Evolutionary conservation across 2,888 invertebrate genomes (phyloP), one percentile per base, ranked within the genome.

Genomic region (Galeruca laticollis): DNA sequence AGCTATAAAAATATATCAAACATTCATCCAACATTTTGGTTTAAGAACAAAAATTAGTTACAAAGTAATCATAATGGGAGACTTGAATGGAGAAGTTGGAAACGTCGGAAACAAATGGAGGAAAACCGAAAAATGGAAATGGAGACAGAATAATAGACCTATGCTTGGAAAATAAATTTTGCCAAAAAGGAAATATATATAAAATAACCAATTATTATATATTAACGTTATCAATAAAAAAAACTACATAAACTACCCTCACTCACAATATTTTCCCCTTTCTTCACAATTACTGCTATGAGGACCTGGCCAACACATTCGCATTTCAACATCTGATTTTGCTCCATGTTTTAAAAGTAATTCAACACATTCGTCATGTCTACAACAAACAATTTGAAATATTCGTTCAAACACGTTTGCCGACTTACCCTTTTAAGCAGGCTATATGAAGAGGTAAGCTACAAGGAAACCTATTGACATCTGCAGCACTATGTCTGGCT

Each of bases 361-460:
- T 80, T 92, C 91, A 13, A 93, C 91, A 79, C 91, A 90, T 75
- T 91, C 90, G 78, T 90, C 90, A 80, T 91, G 89, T 61, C 88
- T 88, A 77, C 20, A 81, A 80, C 77, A 71, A 70, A 61, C 31
- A 43, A 11, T 6, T 10, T 43, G 15, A 6, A 43, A 62, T 43
- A 43, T 43, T 15, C 3, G 6, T 10, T 62, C 9, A 63, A 63
- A 54, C 26, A n/a, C 21, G n/a, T 21, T 18, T 15, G 40, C 52
- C 37, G 31, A 77, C 81, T 79, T 82, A 88, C 85, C 93, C 93
- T 79, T 91, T 90, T 40, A 90, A 85, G 73, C 92, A 92, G 18
- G 93, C 93, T 69, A 93, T 90, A 81, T 93, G 93, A 60, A 93
- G 84, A 1, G 93, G 93, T 61, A 92, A 86, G 74, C 92, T 93